Evolutionary conservation across 2,888 invertebrate species (phyloP).

Genomic region (Palloptera scutellata): DNA sequence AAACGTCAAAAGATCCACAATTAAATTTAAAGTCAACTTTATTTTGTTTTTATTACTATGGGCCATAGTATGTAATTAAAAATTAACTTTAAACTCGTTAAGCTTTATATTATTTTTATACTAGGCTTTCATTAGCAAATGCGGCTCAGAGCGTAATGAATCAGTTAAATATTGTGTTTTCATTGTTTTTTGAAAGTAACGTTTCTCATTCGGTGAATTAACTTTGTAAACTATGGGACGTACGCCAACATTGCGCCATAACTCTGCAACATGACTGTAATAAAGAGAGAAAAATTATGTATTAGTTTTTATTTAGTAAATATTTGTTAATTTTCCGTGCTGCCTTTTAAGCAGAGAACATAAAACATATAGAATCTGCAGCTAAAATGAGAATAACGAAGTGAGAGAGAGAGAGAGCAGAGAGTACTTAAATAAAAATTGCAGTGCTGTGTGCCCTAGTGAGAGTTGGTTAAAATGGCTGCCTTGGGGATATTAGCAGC

Average conservation of each 20-base stretch:
- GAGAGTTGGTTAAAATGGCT: too few relatives aligned
- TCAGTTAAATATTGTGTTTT: slow-evolving; percentile 64
- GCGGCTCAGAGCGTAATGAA: slow-evolving; percentile 63
- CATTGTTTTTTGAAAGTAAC: slow-evolving; percentile 64
- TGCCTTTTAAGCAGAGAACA: background rate
- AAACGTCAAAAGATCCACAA: too few relatives aligned
- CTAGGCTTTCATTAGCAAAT: slow-evolving; percentile 61
- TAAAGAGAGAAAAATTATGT: slow-evolving; percentile 8
- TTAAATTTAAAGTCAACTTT: too few relatives aligned
- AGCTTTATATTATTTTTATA: slow-evolving; percentile 14
- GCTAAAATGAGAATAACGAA: too few relatives aligned
- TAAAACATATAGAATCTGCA: too few relatives aligned
- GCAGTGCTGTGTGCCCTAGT: too few relatives aligned
- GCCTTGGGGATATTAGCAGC: too few relatives aligned
- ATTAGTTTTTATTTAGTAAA: slow-evolving; percentile 3
- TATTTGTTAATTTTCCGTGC: background rate
- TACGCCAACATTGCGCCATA: slow-evolving; percentile 64
- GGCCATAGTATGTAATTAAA: background rate
- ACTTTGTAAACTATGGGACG: slow-evolving; percentile 64
- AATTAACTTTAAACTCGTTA: background rate
- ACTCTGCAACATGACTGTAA: slow-evolving; percentile 61
- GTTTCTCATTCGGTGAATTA: slow-evolving; percentile 64
- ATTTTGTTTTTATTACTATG: background rate
- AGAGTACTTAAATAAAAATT: too few relatives aligned
- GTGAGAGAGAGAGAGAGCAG: too few relatives aligned